Evolutionary conservation across 2,797 vertebrate genomes (phyloP).

Genomic region (Nannoperca obscura): DNA sequence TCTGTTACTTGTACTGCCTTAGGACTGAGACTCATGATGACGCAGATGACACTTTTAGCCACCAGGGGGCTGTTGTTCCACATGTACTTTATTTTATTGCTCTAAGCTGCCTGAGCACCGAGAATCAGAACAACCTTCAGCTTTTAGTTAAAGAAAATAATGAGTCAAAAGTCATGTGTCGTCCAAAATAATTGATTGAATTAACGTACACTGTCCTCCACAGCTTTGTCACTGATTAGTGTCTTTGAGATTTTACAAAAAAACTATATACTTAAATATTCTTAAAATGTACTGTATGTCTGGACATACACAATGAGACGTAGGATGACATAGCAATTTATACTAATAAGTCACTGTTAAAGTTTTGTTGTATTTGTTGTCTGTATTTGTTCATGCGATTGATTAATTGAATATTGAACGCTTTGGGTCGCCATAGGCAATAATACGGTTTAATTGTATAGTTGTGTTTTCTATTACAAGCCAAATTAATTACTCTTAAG

Average conservation of each 20-base stretch:
- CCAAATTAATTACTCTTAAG: neutral
- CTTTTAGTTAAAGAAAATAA: neutral
- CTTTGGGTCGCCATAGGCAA: neutral
- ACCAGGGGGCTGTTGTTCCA: slow-evolving; percentile 54
- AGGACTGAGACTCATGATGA: neutral
- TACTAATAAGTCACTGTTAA: neutral
- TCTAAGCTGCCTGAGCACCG: neutral
- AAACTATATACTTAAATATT: too few species aligned
- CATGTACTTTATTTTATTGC: neutral
- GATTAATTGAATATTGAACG: neutral
- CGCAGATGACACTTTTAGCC: slow-evolving; percentile 16
- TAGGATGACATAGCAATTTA: neutral
- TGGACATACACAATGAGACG: too few species aligned
- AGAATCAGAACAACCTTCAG: neutral
- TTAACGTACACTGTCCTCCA: too few species aligned
- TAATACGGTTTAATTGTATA: neutral
- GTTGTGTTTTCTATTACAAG: neutral
- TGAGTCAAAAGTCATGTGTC: too few species aligned
- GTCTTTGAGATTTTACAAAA: too few species aligned
- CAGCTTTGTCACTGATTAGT: too few species aligned
- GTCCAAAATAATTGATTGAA: too few species aligned
- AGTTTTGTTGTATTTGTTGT: neutral
- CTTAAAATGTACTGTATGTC: too few species aligned
- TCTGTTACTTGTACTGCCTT: neutral
- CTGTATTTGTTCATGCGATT: neutral